phyloP scores from a whole-genome alignment of 2,888 invertebrate genomes.

The Molorchus minor region DNA sequence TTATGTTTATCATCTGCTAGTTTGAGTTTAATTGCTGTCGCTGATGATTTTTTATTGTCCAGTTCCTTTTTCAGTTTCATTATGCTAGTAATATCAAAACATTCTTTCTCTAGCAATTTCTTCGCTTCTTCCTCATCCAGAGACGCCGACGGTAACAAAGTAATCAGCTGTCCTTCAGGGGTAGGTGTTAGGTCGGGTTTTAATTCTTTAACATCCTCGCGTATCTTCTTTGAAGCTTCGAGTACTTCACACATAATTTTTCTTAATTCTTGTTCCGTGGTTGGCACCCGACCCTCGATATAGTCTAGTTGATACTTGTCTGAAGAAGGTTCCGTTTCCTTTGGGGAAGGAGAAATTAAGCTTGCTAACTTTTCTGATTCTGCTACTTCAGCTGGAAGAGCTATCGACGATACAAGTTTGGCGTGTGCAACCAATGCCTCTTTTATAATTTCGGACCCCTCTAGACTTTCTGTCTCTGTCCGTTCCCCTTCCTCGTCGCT shows the following conservation, averaged over 20 bases:
- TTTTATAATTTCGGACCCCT: slow-evolving; percentile 44
- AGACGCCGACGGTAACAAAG: slow-evolving; percentile 50
- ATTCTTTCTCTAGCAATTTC: neutral
- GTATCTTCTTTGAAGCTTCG: slow-evolving; percentile 64
- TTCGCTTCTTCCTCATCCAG: neutral
- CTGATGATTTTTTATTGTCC: slow-evolving; percentile 13
- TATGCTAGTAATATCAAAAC: slow-evolving; percentile 12
- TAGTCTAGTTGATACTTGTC: slow-evolving; percentile 34
- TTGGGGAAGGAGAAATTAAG: neutral
- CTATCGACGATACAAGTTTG: slow-evolving; percentile 53
- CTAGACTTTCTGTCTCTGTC: slow-evolving; percentile 1
- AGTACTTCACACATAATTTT: slow-evolving; percentile 63
- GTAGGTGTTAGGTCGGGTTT: slow-evolving; percentile 67
- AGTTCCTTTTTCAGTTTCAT: slow-evolving; percentile 14
- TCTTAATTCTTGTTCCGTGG: slow-evolving; percentile 54
- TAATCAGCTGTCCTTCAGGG: slow-evolving; percentile 61
- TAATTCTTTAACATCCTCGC: slow-evolving; percentile 63
- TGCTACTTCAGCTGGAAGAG: slow-evolving; percentile 46
- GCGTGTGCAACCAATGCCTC: slow-evolving; percentile 53
- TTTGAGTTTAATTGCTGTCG: slow-evolving; percentile 5
- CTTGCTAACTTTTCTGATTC: slow-evolving; percentile 30
- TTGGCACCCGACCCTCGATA: slow-evolving; percentile 33
- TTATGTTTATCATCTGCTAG: neutral
- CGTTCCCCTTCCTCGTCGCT: neutral
- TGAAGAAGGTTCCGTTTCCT: slow-evolving; percentile 7